Evolutionary conservation across 2,797 vertebrate genomes (phyloP).

Genomic region (Poliocrania exsul): DNA sequence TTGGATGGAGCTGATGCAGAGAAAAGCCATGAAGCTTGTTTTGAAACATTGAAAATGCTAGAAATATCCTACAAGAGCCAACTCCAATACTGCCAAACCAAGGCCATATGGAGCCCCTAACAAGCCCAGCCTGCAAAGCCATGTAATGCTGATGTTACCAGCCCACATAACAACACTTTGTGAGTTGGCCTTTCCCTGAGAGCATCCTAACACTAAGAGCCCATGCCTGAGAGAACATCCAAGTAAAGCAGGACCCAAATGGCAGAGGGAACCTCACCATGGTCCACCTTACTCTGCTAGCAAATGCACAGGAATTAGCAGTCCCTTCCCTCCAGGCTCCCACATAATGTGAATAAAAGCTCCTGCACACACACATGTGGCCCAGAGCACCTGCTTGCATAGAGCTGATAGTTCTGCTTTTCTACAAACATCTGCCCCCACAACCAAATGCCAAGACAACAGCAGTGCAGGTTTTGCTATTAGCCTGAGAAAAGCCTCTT

Average conservation of each 20-base stretch:
- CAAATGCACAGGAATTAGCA: background rate
- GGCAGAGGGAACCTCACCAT: background rate
- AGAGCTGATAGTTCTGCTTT: background rate
- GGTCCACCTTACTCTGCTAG: background rate
- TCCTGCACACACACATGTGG: background rate
- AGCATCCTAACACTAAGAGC: background rate
- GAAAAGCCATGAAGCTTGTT: slow-evolving; percentile 40
- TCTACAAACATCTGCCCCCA: background rate
- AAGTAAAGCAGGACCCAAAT: background rate
- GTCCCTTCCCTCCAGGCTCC: background rate
- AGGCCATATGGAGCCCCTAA: slow-evolving; percentile 46
- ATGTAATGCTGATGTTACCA: background rate
- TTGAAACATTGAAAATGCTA: slow-evolving; percentile 22
- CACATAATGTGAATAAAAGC: background rate
- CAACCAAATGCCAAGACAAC: background rate
- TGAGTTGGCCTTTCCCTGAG: background rate
- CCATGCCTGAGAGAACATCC: background rate
- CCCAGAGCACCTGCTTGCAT: background rate
- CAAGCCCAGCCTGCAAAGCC: background rate
- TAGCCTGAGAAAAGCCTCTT: background rate
- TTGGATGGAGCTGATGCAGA: slow-evolving; percentile 26
- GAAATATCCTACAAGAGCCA: slow-evolving; percentile 26
- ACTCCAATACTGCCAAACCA: background rate
- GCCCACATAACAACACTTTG: background rate
- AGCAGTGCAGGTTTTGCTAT: background rate